phyloP scores from a whole-genome alignment of 2,797 vertebrate species.

The Tragopan temminckii region DNA sequence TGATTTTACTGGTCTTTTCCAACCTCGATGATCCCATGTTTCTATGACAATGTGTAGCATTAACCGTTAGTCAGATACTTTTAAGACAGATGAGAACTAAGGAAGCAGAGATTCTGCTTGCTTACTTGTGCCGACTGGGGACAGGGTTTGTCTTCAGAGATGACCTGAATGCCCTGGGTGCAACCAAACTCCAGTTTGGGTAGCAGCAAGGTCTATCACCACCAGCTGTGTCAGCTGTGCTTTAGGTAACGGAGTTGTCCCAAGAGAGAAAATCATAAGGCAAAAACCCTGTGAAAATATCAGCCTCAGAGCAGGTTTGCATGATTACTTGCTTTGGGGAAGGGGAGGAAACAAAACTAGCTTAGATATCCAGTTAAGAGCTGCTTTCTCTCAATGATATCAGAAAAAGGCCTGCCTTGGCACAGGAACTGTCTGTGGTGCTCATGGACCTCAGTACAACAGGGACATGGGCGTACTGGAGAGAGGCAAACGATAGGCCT shows the following conservation, averaged over 20 bases:
- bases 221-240: background rate
- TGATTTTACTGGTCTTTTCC: too few relatives aligned
- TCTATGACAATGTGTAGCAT: background rate
- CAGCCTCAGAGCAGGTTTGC: background rate
- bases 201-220: background rate
- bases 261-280: background rate
- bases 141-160: background rate
- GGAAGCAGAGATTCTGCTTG: background rate
- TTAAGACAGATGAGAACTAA: background rate
- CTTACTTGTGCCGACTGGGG: background rate
- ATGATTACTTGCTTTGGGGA: too few relatives aligned
- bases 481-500: too few relatives aligned
- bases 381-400: background rate
- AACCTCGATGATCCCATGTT: too few relatives aligned
- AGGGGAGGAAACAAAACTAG: background rate
- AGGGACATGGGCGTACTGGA: background rate
- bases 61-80: background rate
- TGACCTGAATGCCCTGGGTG: too few relatives aligned
- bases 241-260: background rate
- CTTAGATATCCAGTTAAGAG: background rate
- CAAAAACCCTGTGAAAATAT: background rate
- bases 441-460: background rate
- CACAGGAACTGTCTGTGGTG: background rate
- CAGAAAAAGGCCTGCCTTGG: background rate
- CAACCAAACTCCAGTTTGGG: background rate